Evolutionary conservation across 2,797 vertebrate species (phyloP), one percentile per base, ranked within the genome.

Genomic region (Falco naumanni): DNA sequence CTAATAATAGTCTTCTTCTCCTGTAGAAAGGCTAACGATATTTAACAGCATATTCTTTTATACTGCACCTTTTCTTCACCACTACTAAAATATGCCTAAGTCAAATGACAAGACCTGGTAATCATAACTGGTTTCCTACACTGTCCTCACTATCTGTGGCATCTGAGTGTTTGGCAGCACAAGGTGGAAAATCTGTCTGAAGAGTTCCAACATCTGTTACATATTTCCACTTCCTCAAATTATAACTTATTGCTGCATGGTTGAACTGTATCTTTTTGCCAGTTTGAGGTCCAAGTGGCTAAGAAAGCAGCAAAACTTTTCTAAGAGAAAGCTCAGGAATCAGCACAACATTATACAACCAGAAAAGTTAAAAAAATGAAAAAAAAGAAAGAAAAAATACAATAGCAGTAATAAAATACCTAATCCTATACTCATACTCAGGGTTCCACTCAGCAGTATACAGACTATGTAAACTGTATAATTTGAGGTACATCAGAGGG

Each of bases 171-270:
- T 95, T 97, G 96, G 95, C 94, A 95, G 59, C 0, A 2, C 85
- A 95, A 96, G 89, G 94, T 96, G 96, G 96, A 96, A 96, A 97
- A 96, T 96, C 84, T 95, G 79, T 6, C 82, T 48, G 93, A 77
- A 94, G 83, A 84, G 88, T 96, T 96, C 91, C 87, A 96, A 84
- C 95, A 97, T 94, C 96, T 95, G 93, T 81, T 95, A 96, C 89
- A 93, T 90, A 96, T 97, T 97, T 96, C 93, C 85, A 95, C 93
- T 96, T 97, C 95, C 96, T 97, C 95, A 96, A 95, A 96, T 96
- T 96, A 90, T 95, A 93, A 96, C 69, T 91, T 65, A 95, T 95
- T 96, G 86, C 93, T 93, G 72, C 65, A 78, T 72, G 87, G 87
- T 69, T 95, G 91, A 95, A 81, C 65, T 63, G 79, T 13, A 56